Conservation (phyloP, 2,797 vertebrate genomes). For the Holocentrus rufus region DNA sequence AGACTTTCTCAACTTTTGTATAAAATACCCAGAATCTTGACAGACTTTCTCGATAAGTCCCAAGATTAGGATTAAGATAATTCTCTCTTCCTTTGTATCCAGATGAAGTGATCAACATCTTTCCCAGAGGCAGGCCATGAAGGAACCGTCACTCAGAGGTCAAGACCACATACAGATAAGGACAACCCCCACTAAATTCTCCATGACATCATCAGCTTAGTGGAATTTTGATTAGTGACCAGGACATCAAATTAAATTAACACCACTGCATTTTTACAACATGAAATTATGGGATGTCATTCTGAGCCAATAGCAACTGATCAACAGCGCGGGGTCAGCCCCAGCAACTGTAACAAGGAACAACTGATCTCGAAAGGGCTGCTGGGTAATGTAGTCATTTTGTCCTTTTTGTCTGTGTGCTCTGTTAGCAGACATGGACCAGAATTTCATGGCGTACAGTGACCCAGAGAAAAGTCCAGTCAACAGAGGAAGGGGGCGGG, state of each 20-base stretch:
- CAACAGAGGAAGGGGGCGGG: conserved; percentile 61
- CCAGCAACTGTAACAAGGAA: conserved; percentile 18
- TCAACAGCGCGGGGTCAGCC: conserved; percentile 23
- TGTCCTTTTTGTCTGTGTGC: conserved; percentile 18
- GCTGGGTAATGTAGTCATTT: conserved; percentile 43
- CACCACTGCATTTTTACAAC: conserved; percentile 38
- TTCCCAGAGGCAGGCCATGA: conserved; percentile 75
- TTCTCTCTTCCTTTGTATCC: not conserved
- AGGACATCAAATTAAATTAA: conserved; percentile 70
- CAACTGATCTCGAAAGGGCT: conserved; percentile 24
- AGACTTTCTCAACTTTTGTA: too few species aligned
- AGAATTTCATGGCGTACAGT: conserved; percentile 78
- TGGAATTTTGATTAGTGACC: conserved; percentile 57
- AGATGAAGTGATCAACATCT: not conserved
- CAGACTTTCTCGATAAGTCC: not conserved
- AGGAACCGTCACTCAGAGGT: conserved; percentile 78
- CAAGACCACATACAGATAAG: conserved; percentile 51
- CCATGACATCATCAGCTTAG: conserved; percentile 48
- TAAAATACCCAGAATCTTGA: not conserved
- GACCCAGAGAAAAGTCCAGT: conserved; percentile 71
- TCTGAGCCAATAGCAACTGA: conserved; percentile 58
- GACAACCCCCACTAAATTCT: conserved; percentile 53
- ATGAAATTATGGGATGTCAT: conserved; percentile 78
- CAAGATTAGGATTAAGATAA: not conserved
- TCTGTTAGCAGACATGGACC: conserved; percentile 65